A percentile compares a stretch with the other conserved stretches of the same genome.
Conservation (phyloP, 2,797 vertebrate species). For the Anguilla pacifica region DNA sequence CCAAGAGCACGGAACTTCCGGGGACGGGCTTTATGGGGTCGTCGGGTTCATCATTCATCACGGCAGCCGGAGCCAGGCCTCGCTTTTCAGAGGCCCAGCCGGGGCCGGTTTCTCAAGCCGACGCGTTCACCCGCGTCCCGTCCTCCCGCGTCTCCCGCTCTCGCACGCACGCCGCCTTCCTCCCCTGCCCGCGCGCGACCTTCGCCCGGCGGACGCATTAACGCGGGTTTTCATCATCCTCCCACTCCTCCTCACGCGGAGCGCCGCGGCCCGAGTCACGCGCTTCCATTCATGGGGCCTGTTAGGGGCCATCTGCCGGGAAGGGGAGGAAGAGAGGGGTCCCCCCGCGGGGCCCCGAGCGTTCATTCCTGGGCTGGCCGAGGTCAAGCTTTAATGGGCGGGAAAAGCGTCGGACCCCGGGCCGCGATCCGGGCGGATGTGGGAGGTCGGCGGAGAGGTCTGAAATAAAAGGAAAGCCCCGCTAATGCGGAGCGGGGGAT, state of each 20-base stretch:
- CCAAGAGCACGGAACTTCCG: neutral
- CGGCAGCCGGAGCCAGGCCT: neutral
- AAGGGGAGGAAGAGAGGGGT: constrained; percentile 51
- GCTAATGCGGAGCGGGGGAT: constrained; percentile 34
- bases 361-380: constrained; percentile 47
- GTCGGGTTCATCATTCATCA: neutral
- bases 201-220: neutral
- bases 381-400: constrained; percentile 71
- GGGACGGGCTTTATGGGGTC: neutral
- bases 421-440: neutral
- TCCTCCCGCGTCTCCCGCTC: neutral
- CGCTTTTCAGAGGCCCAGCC: neutral
- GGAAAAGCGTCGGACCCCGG: constrained; percentile 63
- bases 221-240: neutral
- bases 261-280: neutral
- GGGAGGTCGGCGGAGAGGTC: constrained; percentile 57
- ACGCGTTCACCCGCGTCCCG: neutral
- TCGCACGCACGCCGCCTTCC: neutral
- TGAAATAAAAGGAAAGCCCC: constrained; percentile 39
- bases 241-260: neutral
- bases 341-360: constrained; percentile 48
- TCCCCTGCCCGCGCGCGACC: neutral
- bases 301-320: constrained; percentile 36
- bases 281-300: neutral
- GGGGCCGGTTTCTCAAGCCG: neutral